These are phyloP conservation scores for Danio tinwini DNA, from an alignment of 2,797 vertebrate species.

Conservation along the genomic window DNA sequence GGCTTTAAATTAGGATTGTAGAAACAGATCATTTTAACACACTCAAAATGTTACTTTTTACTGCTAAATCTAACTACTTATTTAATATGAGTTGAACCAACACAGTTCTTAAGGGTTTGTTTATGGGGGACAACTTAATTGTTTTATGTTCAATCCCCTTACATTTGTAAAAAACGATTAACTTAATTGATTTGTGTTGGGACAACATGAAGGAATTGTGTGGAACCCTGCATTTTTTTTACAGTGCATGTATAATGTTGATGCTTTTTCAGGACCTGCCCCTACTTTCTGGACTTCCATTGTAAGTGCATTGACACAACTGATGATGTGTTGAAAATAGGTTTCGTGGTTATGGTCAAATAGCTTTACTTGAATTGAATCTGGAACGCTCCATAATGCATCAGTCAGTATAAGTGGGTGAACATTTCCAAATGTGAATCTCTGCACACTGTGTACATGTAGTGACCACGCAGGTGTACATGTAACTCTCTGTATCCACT, in stretches of 20 bases:
- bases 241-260: neutral
- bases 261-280: neutral
- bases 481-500: conserved; percentile 15
- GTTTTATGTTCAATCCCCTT: too few relatives aligned
- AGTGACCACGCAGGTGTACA: conserved; percentile 31
- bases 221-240: too few relatives aligned
- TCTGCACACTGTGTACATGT: neutral
- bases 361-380: neutral
- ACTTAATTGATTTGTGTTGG: too few relatives aligned
- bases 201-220: too few relatives aligned
- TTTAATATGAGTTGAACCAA: too few relatives aligned
- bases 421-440: neutral
- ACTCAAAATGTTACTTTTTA: too few relatives aligned
- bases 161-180: too few relatives aligned
- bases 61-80: too few relatives aligned
- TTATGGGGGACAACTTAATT: too few relatives aligned
- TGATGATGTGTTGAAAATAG: neutral
- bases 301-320: neutral
- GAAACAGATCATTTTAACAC: too few relatives aligned
- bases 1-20: too few relatives aligned
- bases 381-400: neutral
- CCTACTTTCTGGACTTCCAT: neutral
- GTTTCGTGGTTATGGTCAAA: neutral
- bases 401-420: neutral
- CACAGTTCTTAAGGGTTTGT: too few relatives aligned